Evolutionary conservation across 1,140 invertebrate species (phyloP), one percentile per base, ranked within the genome.

Genomic region (Phenacoccus solenopsis): DNA sequence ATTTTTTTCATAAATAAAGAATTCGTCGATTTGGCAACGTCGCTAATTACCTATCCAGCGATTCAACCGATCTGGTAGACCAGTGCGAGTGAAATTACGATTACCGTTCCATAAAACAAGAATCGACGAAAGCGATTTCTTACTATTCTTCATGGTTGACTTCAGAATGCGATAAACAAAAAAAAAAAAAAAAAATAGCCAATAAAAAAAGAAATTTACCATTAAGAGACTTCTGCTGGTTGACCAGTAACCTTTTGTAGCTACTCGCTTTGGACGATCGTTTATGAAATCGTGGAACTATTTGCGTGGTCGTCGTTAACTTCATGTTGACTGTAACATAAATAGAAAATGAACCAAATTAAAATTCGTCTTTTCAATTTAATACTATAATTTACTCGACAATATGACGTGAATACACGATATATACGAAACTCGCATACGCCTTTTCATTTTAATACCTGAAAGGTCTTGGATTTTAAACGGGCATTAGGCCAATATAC

Each of bases 201-300:
- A 38, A 38, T 9, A 38, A 38, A 38, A 10, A 25, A 25, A 4
- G 9, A 24, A 4, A 3, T 24, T 64, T 64, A 64, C 59, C 59
- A 64, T 64, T 64, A 27, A 64, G 9, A 20, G 59, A 64, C 25
- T 64, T 64, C 21, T 24, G 59, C 5, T 59, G 56, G 20, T 27
- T 64, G 59, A 27, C 13, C 7, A 64, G 25, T 1, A 64, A 27
- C 25, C 16, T 64, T 20, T 64, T 64, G 25, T 64, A 64, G 16
- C 59, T 25, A 64, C 59, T 64, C 25, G 20, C 59, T 64, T 64
- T 64, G 7, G 22, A 24, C 2, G 59, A 64, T 27, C 59, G 59
- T 64, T 27, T 64, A 64, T 64, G 59, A 27, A 64, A 64, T 24
- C 59, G 59, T 64, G 59, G 12, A 5, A 16, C 25, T 64, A 64